Evolutionary conservation across 1,140 invertebrate species (phyloP), one percentile per base, ranked within the genome.

Genomic region (Vanessa atalanta): DNA sequence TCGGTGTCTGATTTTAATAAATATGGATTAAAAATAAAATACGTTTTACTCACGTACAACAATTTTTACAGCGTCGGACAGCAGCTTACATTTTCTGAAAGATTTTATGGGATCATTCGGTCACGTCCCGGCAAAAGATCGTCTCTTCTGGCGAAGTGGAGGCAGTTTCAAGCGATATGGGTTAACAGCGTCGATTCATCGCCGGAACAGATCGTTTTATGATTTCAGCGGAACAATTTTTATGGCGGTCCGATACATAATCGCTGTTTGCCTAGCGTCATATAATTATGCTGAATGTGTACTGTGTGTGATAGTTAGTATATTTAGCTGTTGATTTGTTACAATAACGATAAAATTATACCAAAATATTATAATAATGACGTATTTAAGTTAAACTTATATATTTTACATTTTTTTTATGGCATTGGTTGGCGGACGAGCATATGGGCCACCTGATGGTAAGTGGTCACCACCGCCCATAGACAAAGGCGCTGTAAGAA

Each of bases 151-250:
- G 70, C 71, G 77, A 73, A 79, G 84, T 80, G 78, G 73, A 76
- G 77, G 81, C 79, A 82, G 81, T 83, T 86, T 83, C 79, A 63
- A 76, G 77, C 79, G 80, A 88, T 88, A 83, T 82, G 78, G 84
- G 83, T 83, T 87, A 84, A 88, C 83, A 83, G 80, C 80, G 72
- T 57, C 84, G 82, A 85, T 87, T 83, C 81, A 86, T 84, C 80
- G 81, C 75, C 63, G 69, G 75, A 80, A 82, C 77, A 80, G 78
- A 87, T 87, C 84, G 81, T 83, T 86, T 87, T 88, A 86, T 85
- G 82, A 86, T 87, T 82, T 86, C 70, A 74, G 47, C 51, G 64
- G 74, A 79, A 80, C 78, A 76, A 79, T 79, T 86, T 88, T 88
- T 88, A 85, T 84, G 51, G 63, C 61, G 75, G 75, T 73, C 68